Percentiles rank a stretch among this genome's conserved stretches.
These are phyloP conservation scores for Scaptodrosophila latifasciaeformis DNA, from an alignment of 2,888 invertebrate species.

Conservation along the genomic window DNA sequence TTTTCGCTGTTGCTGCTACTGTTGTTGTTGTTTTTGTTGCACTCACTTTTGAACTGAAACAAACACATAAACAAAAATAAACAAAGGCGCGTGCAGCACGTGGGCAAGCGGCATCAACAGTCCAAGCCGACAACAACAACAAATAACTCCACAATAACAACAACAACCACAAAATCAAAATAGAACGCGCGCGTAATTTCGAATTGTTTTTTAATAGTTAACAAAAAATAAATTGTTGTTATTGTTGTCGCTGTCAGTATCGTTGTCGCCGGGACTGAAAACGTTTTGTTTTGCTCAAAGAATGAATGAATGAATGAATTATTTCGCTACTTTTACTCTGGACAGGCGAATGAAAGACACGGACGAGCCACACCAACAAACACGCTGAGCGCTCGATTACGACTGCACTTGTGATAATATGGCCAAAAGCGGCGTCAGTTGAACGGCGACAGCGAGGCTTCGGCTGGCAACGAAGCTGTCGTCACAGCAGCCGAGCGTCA, in stretches of 20 bases:
- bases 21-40: not conserved
- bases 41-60: not conserved
- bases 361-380: conserved; percentile 51
- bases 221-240: too few relatives aligned
- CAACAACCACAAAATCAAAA: not conserved
- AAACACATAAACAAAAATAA: conserved; percentile 24
- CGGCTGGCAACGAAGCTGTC: conserved; percentile 11
- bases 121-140: conserved; percentile 3
- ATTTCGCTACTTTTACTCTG: too few relatives aligned
- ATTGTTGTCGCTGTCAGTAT: not conserved
- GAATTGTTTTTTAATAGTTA: too few relatives aligned
- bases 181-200: not conserved
- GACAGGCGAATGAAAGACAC: too few relatives aligned
- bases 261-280: not conserved
- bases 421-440: conserved; percentile 14
- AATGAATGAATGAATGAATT: too few relatives aligned
- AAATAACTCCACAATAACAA: not conserved
- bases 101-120: conserved; percentile 33
- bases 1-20: not conserved
- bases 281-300: too few relatives aligned
- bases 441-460: too few relatives aligned
- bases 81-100: conserved; percentile 28
- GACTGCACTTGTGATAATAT: conserved; percentile 61
- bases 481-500: conserved; percentile 10
- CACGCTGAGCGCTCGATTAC: conserved; percentile 63